Conservation (phyloP, 2,888 invertebrate genomes). For the Norana najaformis region DNA sequence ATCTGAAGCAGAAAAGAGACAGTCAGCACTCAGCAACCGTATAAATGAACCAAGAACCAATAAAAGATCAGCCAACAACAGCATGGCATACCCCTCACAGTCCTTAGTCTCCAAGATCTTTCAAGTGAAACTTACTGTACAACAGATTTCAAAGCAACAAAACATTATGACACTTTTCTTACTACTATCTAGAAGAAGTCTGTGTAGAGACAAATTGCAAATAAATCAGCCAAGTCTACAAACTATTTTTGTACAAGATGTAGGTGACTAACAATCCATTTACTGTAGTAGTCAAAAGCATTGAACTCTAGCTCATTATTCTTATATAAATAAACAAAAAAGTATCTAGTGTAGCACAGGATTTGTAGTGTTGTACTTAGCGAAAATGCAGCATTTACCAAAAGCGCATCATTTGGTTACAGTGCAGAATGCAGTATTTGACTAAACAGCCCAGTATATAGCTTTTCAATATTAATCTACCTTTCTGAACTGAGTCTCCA, state of each 20-base stretch:
- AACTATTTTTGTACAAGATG: background rate
- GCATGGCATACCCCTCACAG: background rate
- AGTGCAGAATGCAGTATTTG: background rate
- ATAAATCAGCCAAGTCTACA: background rate
- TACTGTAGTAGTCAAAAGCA: background rate
- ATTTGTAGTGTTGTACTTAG: too few species aligned
- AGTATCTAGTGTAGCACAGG: background rate
- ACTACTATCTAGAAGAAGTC: background rate
- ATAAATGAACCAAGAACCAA: background rate
- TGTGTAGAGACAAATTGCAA: background rate
- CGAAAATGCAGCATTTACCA: background rate
- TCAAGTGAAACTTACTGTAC: background rate
- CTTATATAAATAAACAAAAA: background rate
- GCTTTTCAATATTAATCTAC: background rate
- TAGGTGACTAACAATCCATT: too few species aligned
- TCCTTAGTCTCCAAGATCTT: background rate
- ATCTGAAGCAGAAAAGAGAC: background rate
- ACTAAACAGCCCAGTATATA: background rate
- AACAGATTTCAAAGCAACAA: background rate
- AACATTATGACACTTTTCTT: background rate
- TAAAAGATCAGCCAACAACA: background rate
- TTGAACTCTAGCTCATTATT: too few species aligned
- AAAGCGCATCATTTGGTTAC: too few species aligned
- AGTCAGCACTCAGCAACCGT: background rate
- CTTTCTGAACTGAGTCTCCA: conserved; percentile 20